These are phyloP conservation scores for Cataglyphis hispanica DNA, from an alignment of 1,140 invertebrate genomes.

Conservation along the genomic window DNA sequence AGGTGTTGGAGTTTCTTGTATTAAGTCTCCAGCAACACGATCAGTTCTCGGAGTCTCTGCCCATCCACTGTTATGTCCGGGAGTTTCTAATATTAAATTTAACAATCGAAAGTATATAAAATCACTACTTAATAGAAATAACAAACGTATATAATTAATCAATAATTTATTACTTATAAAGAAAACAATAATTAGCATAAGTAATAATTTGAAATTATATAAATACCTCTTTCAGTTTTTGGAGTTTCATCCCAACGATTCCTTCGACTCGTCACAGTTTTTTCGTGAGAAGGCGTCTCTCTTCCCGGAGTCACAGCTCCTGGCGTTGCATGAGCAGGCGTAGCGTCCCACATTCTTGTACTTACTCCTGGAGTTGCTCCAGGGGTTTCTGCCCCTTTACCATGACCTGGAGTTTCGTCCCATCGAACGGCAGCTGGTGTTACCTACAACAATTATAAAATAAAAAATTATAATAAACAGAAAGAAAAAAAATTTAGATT, in stretches of 20 bases:
- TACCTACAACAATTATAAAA: constrained; percentile 86
- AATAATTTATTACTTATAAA: constrained; percentile 25
- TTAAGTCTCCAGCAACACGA: constrained; percentile 92
- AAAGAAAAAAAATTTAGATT: not conserved
- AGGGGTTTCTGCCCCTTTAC: constrained; percentile 95
- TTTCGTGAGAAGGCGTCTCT: constrained; percentile 95
- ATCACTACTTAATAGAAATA: constrained; percentile 12
- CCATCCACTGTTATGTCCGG: constrained; percentile 97
- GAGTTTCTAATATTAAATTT: constrained; percentile 90
- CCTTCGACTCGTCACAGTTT: constrained; percentile 91
- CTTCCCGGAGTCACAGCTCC: constrained; percentile 95
- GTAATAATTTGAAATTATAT: constrained; percentile 75
- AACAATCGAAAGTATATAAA: constrained; percentile 23
- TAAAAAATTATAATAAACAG: constrained; percentile 2
- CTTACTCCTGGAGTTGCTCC: constrained; percentile 95
- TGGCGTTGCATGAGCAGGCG: constrained; percentile 95
- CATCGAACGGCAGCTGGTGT: constrained; percentile 94
- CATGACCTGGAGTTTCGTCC: constrained; percentile 99
- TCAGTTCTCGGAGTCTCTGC: constrained; percentile 99
- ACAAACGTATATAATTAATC: not conserved
- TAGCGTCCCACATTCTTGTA: constrained; percentile 97
- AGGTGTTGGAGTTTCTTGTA: constrained; percentile 96
- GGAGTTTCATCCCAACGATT: constrained; percentile 99
- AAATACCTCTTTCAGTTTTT: constrained; percentile 94
- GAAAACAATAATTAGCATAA: not conserved